Percentiles rank a stretch among this genome's conserved stretches.
Conservation (phyloP, 2,888 invertebrate genomes). For the Bellardia pandia region DNA sequence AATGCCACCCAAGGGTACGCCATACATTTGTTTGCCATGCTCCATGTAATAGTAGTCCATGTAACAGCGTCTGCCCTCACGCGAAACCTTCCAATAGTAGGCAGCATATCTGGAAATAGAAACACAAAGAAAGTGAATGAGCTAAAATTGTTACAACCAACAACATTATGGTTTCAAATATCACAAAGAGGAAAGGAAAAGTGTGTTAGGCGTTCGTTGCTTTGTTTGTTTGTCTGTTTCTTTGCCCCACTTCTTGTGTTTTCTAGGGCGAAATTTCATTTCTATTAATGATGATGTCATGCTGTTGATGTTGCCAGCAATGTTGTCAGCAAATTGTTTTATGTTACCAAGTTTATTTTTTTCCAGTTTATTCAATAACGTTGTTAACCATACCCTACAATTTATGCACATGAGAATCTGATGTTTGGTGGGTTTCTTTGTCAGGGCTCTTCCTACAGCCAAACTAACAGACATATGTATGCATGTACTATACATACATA, state of each 20-base stretch:
- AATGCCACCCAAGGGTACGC: constrained; percentile 93
- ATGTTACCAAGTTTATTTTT: constrained; percentile 26
- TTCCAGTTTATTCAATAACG: background rate
- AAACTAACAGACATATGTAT: too few relatives aligned
- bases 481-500: background rate
- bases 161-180: constrained; percentile 36
- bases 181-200: constrained; percentile 2
- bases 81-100: constrained; percentile 88
- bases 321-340: constrained; percentile 43
- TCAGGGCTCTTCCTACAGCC: constrained; percentile 18
- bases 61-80: constrained; percentile 88
- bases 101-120: constrained; percentile 87
- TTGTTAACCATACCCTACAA: constrained; percentile 12
- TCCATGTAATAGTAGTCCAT: constrained; percentile 92
- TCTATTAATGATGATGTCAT: constrained; percentile 54
- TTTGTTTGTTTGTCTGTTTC: background rate
- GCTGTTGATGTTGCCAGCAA: constrained; percentile 19
- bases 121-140: constrained; percentile 39
- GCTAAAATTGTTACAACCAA: constrained; percentile 75
- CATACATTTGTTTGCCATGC: constrained; percentile 93
- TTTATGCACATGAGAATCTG: background rate
- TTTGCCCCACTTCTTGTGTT: background rate
- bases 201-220: background rate
- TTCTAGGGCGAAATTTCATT: constrained; percentile 1
- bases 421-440: constrained; percentile 34